These are phyloP conservation scores for Papilio elwesi DNA, from an alignment of 2,888 invertebrate genomes.

Conservation along the genomic window DNA sequence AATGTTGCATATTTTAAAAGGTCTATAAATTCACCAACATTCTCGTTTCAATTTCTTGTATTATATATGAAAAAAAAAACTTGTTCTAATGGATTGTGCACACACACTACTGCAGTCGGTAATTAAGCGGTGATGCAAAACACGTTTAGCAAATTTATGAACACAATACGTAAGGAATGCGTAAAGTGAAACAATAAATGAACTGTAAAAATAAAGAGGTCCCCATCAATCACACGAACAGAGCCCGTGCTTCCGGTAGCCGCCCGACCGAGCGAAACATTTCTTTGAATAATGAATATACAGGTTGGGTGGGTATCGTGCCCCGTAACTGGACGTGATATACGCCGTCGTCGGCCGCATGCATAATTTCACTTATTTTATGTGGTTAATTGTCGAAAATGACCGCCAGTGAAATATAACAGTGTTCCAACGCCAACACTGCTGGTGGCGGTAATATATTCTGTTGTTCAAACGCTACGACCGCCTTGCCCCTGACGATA, in stretches of 20 bases:
- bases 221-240: conserved; percentile 82
- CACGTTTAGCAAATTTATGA: conserved; percentile 39
- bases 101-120: neutral
- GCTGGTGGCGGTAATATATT: conserved; percentile 78
- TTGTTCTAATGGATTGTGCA: neutral
- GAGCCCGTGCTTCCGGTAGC: conserved; percentile 78
- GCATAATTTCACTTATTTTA: conserved; percentile 85
- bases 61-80: neutral
- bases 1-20: conserved; percentile 19
- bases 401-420: conserved; percentile 83
- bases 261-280: conserved; percentile 81
- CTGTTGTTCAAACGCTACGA: conserved; percentile 68
- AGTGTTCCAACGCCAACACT: conserved; percentile 72
- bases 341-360: conserved; percentile 83
- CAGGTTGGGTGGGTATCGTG: conserved; percentile 77
- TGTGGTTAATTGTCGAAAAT: conserved; percentile 85
- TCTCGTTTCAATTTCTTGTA: neutral
- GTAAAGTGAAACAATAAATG: conserved; percentile 58
- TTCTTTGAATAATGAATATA: conserved; percentile 84
- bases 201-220: conserved; percentile 76
- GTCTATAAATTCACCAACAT: neutral
- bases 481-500: conserved; percentile 65
- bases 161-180: conserved; percentile 52
- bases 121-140: neutral
- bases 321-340: conserved; percentile 84